Conservation (phyloP, 2,797 vertebrate species). For the Pagetopsis macropterus region DNA sequence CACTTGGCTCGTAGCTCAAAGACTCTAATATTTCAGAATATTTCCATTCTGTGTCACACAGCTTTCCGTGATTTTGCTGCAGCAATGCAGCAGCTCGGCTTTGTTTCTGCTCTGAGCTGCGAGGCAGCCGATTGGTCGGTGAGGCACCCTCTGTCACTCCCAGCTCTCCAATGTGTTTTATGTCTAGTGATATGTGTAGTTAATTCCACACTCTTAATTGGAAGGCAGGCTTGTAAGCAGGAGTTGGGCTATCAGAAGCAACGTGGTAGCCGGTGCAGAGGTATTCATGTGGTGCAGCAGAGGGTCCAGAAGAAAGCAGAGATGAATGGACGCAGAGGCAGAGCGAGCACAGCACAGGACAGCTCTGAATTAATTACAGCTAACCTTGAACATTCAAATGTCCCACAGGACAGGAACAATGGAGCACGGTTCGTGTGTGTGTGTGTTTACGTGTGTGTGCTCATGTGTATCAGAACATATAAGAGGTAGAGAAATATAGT, state of each 20-base stretch:
- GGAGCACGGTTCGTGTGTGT: slow-evolving; percentile 6
- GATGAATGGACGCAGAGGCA: slow-evolving; percentile 37
- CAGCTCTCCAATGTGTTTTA: slow-evolving; percentile 19
- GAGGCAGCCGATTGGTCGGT: background rate
- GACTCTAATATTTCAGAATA: background rate
- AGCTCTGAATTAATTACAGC: slow-evolving; percentile 60
- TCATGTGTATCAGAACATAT: background rate
- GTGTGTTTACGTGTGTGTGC: slow-evolving; percentile 27
- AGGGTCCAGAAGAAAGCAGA: slow-evolving; percentile 42
- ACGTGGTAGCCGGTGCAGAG: slow-evolving; percentile 8
- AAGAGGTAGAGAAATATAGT: background rate
- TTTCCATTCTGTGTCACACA: background rate
- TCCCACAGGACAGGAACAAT: slow-evolving; percentile 47
- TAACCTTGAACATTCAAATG: slow-evolving; percentile 54
- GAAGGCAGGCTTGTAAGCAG: slow-evolving; percentile 36
- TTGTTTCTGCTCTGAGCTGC: slow-evolving; percentile 11
- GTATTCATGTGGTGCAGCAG: slow-evolving; percentile 51
- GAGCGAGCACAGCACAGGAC: slow-evolving; percentile 26
- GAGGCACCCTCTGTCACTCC: background rate
- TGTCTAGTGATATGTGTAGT: slow-evolving; percentile 35
- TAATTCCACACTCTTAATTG: slow-evolving; percentile 40
- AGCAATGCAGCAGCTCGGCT: slow-evolving; percentile 13
- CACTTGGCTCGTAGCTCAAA: background rate
- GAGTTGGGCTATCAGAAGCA: slow-evolving; percentile 45
- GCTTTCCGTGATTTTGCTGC: background rate